Percentiles rank a stretch among this genome's conserved stretches.
These are phyloP conservation scores for Xiphydria camelus DNA, from an alignment of 2,888 invertebrate species.

Conservation along the genomic window DNA sequence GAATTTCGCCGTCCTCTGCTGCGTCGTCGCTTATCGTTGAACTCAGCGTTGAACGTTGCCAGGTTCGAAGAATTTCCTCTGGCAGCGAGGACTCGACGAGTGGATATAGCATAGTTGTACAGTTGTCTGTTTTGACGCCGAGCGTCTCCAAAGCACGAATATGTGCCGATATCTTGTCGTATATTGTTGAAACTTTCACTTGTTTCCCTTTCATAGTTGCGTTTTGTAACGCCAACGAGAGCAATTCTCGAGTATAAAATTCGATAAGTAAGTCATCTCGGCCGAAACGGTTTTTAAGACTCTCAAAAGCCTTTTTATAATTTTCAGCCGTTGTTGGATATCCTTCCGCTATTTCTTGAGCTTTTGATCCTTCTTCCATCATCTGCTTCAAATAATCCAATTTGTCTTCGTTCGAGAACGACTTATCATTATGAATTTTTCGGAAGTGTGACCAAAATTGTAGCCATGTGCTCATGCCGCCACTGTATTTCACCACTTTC, in stretches of 20 bases:
- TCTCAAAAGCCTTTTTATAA: conserved; percentile 31
- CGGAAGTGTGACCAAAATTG: conserved; percentile 29
- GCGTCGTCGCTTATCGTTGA: conserved; percentile 1
- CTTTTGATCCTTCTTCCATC: conserved; percentile 24
- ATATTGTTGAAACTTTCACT: conserved; percentile 14
- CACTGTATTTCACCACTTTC: conserved; percentile 30
- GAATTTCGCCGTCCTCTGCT: conserved; percentile 7
- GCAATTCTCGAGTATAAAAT: conserved; percentile 32
- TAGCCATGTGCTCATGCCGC: conserved; percentile 26
- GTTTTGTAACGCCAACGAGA: conserved; percentile 30
- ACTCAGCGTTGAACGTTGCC: conserved; percentile 20
- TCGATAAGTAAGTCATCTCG: conserved; percentile 32
- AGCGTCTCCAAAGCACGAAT: conserved; percentile 29
- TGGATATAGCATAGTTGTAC: conserved; percentile 37
- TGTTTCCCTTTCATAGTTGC: conserved; percentile 13
- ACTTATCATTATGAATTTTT: conserved; percentile 27
- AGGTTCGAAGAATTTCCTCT: conserved; percentile 31
- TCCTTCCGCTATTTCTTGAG: conserved; percentile 28
- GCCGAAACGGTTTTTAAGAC: conserved; percentile 28
- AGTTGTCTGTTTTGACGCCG: conserved; percentile 28
- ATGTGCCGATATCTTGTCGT: conserved; percentile 29
- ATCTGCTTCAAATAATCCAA: conserved; percentile 29
- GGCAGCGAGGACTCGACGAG: conserved; percentile 39
- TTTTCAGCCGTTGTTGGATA: conserved; percentile 33
- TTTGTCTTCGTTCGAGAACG: conserved; percentile 18